Conservation (phyloP, 2,113 vertebrate genomes). For the Odocoileus hemionus region DNA sequence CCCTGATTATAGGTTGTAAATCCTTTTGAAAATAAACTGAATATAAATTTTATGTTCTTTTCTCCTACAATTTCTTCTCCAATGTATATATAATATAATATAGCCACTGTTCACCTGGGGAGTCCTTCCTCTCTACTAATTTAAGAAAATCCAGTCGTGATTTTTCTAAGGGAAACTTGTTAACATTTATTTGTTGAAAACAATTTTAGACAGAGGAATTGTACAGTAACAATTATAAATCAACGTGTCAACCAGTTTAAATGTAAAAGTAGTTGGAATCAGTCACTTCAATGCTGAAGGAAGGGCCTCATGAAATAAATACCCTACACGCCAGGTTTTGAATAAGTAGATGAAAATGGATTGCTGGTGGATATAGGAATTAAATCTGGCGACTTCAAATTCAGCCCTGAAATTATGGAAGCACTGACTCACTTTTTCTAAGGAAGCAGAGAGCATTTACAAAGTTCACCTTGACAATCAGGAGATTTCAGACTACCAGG, state of each 20-base stretch:
- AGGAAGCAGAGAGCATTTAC: background rate
- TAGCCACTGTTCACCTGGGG: background rate
- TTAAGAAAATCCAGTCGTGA: conserved; percentile 19
- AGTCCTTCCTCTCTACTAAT: background rate
- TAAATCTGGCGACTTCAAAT: background rate
- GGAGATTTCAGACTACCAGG: background rate
- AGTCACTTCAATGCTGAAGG: background rate
- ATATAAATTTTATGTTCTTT: background rate
- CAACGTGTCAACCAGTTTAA: background rate
- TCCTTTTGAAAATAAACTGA: background rate
- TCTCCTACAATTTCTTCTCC: background rate
- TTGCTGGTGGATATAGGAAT: background rate
- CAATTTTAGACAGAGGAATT: background rate
- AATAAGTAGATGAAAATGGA: background rate
- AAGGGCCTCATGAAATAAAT: background rate
- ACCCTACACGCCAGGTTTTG: background rate
- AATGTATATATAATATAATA: background rate
- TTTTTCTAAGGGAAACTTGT: background rate
- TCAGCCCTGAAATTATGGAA: background rate
- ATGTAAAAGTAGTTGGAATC: conserved; percentile 19
- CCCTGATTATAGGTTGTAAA: background rate
- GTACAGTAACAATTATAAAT: conserved; percentile 25
- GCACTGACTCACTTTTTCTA: background rate
- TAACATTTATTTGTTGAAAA: conserved; percentile 36
- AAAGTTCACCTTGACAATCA: background rate